phyloP scores from a whole-genome alignment of 2,888 invertebrate species.

The Rugalucina vietnamica region DNA sequence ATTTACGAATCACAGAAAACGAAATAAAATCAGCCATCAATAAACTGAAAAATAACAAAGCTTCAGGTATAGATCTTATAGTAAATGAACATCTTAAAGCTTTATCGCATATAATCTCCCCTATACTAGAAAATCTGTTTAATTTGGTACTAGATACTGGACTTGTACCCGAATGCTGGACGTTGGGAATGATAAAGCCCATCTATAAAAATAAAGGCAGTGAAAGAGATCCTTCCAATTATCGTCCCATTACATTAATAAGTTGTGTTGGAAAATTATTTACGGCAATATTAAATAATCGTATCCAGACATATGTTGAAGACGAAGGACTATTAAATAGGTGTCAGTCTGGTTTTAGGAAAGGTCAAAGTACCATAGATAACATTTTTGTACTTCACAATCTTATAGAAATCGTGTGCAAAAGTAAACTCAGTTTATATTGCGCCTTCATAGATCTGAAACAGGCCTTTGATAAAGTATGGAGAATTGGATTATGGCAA shows the following conservation, averaged over 20 bases:
- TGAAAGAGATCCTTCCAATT: not conserved
- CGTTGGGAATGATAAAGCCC: slow-evolving; percentile 8
- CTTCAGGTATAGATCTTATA: not conserved
- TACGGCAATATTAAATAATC: slow-evolving; percentile 18
- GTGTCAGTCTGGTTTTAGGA: slow-evolving; percentile 7
- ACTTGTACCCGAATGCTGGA: slow-evolving; percentile 14
- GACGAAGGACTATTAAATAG: not conserved
- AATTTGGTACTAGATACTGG: not conserved
- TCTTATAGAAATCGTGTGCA: slow-evolving; percentile 2
- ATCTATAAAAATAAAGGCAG: not conserved
- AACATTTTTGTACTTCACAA: slow-evolving; percentile 32
- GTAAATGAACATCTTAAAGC: not conserved
- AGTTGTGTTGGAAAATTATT: slow-evolving; percentile 28
- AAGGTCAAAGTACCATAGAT: slow-evolving; percentile 23
- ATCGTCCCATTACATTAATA: slow-evolving; percentile 22
- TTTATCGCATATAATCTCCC: not conserved
- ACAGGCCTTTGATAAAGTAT: not conserved
- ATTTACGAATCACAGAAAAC: not conserved
- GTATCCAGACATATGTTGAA: slow-evolving; percentile 8
- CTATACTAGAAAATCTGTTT: slow-evolving; percentile 10
- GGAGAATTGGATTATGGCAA: not conserved
- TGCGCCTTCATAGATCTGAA: not conserved
- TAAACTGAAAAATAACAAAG: not conserved
- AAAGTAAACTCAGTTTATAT: not conserved
- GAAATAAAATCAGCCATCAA: not conserved